Evolutionary conservation across 2,888 invertebrate genomes (phyloP), one percentile per base, ranked within the genome.

Genomic region (Ypsolopha scabrella): DNA sequence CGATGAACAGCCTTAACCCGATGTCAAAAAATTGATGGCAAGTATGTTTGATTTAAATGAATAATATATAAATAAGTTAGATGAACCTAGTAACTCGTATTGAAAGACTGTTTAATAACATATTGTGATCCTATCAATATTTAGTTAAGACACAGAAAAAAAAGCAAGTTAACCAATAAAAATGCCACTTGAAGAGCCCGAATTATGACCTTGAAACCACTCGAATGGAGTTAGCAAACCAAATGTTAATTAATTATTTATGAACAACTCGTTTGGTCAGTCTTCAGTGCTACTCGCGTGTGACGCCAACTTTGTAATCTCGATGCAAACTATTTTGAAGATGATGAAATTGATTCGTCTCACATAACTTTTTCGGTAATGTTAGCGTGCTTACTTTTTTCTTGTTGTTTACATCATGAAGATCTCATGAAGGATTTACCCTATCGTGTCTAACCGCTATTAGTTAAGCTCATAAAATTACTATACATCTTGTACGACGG

Each of bases 231-330:
- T 77, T 79, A 70, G 75, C 72, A 74, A 72, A 68, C 72, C 74
- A 76, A 80, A 79, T 76, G 75, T 75, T 77, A 80, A 81, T 80
- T 76, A 80, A 77, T 76, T 79, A 78, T 78, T 75, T 77, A 75
- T 75, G 49, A 51, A 48, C 2, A 80, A 80, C 81, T 69, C 65
- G 81, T 80, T 80, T 74, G 74, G 71, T 66, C 55, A 66, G 75
- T 75, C 64, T 24, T 24, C 2, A 4, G 4, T 3, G 24, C 2
- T 24, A 24, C 24, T 24, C 66, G 68, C 65, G 68, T 52, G 48
- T 54, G 46, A n/a, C 13, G 11, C 10, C 7, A 9, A 11, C 13
- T 13, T 44, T 44, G 14, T 7, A 44, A 13, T 44, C 13, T 43
- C 10, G 13, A 7, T 11, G 8, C 13, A 7, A 43, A 43, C n/a